Evolutionary conservation across 2,888 invertebrate species (phyloP), one percentile per base, ranked within the genome.

Genomic region (Lamproptera curius): DNA sequence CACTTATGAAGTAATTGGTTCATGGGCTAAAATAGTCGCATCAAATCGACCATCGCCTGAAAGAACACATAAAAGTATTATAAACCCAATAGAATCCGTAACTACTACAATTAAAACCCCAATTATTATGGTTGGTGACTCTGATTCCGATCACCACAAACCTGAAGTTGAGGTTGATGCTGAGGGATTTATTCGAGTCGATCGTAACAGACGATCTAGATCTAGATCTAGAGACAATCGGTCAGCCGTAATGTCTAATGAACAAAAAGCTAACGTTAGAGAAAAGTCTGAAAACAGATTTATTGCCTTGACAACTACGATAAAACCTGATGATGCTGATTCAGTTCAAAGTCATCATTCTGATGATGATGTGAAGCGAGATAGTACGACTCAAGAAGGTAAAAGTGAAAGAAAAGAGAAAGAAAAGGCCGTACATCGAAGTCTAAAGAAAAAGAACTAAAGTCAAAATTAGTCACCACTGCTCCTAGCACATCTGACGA

Each of bases 201-300:
- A 87, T 36, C 79, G 85, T 66, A 78, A 71, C 55, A 75, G 85
- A 63, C 73, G 87, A 53, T 82, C 89, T 36, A 82, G 90, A 46
- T 91, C 91, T 1, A 76, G 86, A 40, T 90, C 90, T 10, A 85
- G 87, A 58, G 83, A 85, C 46, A 65, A 63, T 36, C 76, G 80
- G n/a, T 75, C 78, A 9, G 54, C 62, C 31, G 74, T 76, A 26
- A 62, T 59, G 42, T 67, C 78, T 16, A 70, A 69, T 49, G 54
- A 62, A 28, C 61, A 63, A 46, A 65, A 58, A 44, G 55, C 44
- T 39, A 64, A 71, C 41, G 46, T 55, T n/a, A 70, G 77, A 10
- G 75, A 82, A 45, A 69, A 64, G 52, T 77, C 79, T 1, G 69
- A 71, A 61, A 85, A 86, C 51, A 73, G 74, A 69, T 77, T 78